Evolutionary conservation across 35 echinoderm and acorn worm genomes (phyloP).

Genomic region (Apostichopus californicus): DNA sequence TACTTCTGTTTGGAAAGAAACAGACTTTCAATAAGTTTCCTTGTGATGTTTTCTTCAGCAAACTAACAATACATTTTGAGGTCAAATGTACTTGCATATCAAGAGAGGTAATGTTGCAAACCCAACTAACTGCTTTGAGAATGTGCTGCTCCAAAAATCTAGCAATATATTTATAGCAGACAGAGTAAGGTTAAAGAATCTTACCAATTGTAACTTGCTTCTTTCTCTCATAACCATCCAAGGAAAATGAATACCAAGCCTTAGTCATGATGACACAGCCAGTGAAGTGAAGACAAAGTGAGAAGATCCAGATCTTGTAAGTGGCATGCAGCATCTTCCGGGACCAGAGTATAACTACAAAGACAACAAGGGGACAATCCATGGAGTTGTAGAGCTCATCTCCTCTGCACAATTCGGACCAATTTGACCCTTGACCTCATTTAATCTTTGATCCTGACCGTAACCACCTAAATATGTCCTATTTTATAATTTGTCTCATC

Average conservation of each 20-base stretch:
- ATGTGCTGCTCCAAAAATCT: not conserved
- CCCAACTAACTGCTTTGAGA: not conserved
- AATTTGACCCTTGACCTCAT: no score
- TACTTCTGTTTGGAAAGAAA: no score
- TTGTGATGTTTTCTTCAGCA: no score
- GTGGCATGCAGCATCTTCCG: conserved; percentile 10
- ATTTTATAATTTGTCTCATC: not conserved
- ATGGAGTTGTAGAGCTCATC: not conserved
- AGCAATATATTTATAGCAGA: not conserved
- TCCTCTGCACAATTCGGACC: not conserved
- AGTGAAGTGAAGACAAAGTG: not conserved
- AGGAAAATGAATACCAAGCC: not conserved
- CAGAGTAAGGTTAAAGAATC: not conserved
- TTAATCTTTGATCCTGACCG: not conserved
- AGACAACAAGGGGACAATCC: not conserved
- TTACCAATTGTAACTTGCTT: not conserved
- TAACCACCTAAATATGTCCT: no score
- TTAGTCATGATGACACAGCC: not conserved
- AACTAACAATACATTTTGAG: no score
- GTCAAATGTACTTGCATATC: no score
- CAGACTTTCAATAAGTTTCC: no score
- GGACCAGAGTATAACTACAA: not conserved
- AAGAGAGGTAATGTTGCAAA: no score
- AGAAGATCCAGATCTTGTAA: conserved; percentile 28
- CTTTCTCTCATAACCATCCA: conserved; percentile 26